A percentile compares a stretch with the other conserved stretches of the same genome.
Conservation (phyloP, 2,797 vertebrate genomes). For the Mastacembelus armatus region DNA sequence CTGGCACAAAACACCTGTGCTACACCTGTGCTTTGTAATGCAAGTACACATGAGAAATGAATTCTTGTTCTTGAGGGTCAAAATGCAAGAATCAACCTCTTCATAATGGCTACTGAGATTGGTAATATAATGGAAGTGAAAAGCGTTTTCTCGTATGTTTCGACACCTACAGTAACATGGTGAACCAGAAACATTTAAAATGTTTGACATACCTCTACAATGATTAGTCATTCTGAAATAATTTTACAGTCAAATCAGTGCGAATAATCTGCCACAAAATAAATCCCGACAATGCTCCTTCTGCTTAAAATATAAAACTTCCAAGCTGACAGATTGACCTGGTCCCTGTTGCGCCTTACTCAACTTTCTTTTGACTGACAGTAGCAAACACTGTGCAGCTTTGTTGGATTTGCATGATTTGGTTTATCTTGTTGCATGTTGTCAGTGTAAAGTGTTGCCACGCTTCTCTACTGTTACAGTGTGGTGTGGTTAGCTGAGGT, state of each 20-base stretch:
- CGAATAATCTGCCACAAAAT: background rate
- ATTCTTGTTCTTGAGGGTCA: background rate
- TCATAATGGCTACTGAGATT: background rate
- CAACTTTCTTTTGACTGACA: constrained; percentile 58
- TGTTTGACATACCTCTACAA: background rate
- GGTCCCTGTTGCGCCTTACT: constrained; percentile 55
- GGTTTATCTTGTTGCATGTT: constrained; percentile 84
- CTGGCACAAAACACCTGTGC: background rate
- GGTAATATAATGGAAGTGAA: background rate
- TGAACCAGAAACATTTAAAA: too few relatives aligned
- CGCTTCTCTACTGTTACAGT: constrained; percentile 85
- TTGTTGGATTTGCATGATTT: constrained; percentile 84
- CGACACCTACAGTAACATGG: background rate
- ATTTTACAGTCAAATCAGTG: background rate
- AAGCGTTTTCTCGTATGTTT: background rate
- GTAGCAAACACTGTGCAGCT: constrained; percentile 86
- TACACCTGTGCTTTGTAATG: constrained; percentile 11
- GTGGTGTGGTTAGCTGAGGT: constrained; percentile 89
- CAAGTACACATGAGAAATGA: background rate
- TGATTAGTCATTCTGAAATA: constrained; percentile 14
- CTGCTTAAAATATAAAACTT: constrained; percentile 89
- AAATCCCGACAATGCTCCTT: constrained; percentile 79
- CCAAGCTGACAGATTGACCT: constrained; percentile 61
- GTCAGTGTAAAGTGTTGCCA: constrained; percentile 85
- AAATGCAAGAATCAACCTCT: background rate